Evolutionary conservation across 2,888 invertebrate species (phyloP).

Genomic region (Polylopha cassiicola): DNA sequence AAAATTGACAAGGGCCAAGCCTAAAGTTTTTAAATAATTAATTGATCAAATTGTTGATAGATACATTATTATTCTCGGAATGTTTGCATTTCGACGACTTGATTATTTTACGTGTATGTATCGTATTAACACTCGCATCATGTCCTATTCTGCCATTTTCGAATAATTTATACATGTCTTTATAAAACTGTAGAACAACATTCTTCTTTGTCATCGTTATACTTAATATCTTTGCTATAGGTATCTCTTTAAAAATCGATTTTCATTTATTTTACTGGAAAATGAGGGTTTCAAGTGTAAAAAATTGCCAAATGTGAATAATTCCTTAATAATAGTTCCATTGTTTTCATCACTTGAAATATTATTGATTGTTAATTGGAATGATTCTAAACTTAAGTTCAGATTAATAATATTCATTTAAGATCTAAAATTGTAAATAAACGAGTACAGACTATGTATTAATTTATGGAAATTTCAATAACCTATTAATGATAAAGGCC

Average conservation of each 20-base stretch:
- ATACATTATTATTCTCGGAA: not conserved
- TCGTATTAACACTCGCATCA: slow-evolving; percentile 14
- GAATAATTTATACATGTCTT: slow-evolving; percentile 17
- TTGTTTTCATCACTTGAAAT: too few relatives aligned
- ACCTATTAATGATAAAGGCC: slow-evolving; percentile 46
- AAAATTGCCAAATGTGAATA: slow-evolving; percentile 31
- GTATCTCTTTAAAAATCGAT: too few relatives aligned
- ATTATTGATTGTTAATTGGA: too few relatives aligned
- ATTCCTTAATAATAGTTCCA: slow-evolving; percentile 19
- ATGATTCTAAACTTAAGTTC: too few relatives aligned
- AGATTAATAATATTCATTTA: too few relatives aligned
- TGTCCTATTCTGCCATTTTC: slow-evolving; percentile 16
- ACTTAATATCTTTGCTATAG: too few relatives aligned
- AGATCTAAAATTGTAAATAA: too few relatives aligned
- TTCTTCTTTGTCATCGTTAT: too few relatives aligned
- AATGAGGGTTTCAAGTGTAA: too few relatives aligned
- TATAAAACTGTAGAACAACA: not conserved
- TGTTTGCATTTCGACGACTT: slow-evolving; percentile 19
- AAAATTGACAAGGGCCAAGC: too few relatives aligned
- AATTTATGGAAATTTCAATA: slow-evolving; percentile 25
- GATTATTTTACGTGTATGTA: slow-evolving; percentile 14
- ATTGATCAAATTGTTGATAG: not conserved
- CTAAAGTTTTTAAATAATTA: not conserved
- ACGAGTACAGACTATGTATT: slow-evolving; percentile 39
- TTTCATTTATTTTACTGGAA: too few relatives aligned